Percentiles rank a stretch among this genome's conserved stretches.
phyloP scores from a whole-genome alignment of 2,888 invertebrate genomes.

The Allophyes oxyacanthae region DNA sequence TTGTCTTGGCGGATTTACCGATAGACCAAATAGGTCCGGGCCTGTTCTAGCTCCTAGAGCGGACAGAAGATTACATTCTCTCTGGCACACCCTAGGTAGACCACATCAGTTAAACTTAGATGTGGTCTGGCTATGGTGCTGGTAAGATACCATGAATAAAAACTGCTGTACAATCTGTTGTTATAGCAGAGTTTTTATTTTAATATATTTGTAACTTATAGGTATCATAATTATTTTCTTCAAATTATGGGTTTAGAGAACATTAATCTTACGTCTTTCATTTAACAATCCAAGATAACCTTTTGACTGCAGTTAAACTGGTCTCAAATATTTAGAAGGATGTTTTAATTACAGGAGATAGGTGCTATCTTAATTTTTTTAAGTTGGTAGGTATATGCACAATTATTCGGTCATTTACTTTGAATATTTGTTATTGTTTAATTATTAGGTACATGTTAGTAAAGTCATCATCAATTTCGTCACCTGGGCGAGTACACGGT shows the following conservation, averaged over 20 bases:
- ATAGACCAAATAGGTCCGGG: too few species aligned
- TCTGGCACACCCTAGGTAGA: too few species aligned
- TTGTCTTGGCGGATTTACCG: too few species aligned
- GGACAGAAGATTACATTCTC: too few species aligned
- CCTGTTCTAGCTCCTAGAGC: too few species aligned
- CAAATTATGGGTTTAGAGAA: neutral
- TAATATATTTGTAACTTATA: too few species aligned
- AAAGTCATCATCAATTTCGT: slow-evolving; percentile 18
- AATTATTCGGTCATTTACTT: too few species aligned
- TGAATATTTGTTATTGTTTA: slow-evolving; percentile 3
- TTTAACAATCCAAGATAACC: slow-evolving; percentile 38
- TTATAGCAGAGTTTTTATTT: too few species aligned
- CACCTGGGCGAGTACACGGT: slow-evolving; percentile 25
- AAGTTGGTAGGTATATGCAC: neutral
- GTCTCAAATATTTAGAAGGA: slow-evolving; percentile 13
- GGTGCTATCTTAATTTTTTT: slow-evolving; percentile 13
- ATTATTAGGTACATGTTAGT: slow-evolving; percentile 1
- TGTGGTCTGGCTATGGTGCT: too few species aligned
- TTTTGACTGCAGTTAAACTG: slow-evolving; percentile 23
- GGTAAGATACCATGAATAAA: too few species aligned
- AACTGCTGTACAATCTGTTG: too few species aligned
- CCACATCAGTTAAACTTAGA: too few species aligned
- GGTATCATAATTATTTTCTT: slow-evolving; percentile 3
- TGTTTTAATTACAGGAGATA: slow-evolving; percentile 30
- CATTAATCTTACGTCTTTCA: slow-evolving; percentile 15